These are phyloP conservation scores for Drosophila pectinifera DNA, from an alignment of 1,140 invertebrate genomes.

Conservation along the genomic window DNA sequence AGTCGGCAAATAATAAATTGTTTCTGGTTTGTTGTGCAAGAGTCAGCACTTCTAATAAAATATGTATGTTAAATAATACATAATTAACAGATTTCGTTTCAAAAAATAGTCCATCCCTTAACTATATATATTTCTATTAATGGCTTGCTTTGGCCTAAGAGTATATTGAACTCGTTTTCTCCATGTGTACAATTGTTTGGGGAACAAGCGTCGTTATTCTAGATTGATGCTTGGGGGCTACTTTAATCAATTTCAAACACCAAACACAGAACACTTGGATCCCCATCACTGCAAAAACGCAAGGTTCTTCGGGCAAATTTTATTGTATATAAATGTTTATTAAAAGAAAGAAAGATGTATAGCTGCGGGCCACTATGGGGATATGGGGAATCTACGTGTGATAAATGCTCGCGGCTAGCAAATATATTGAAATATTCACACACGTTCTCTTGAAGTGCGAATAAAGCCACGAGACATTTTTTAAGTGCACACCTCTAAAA, in stretches of 20 bases:
- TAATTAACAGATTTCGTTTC: no score
- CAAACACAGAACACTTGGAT: conserved; percentile 60
- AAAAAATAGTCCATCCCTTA: no score
- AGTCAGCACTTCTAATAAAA: no score
- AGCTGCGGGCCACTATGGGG: not conserved
- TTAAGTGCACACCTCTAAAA: conserved; percentile 35
- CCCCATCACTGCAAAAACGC: conserved; percentile 61
- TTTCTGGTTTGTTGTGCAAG: no score
- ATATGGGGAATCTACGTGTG: conserved; percentile 12
- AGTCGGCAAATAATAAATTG: not conserved
- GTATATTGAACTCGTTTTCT: no score
- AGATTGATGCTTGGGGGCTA: conserved; percentile 50
- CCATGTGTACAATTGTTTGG: conserved; percentile 59
- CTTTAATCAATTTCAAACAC: conserved; percentile 80
- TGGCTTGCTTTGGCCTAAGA: no score
- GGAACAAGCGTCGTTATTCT: conserved; percentile 52
- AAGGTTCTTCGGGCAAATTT: conserved; percentile 68
- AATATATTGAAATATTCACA: conserved; percentile 48
- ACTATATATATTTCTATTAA: no score
- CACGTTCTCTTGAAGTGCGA: conserved; percentile 13
- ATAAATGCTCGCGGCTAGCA: conserved; percentile 42
- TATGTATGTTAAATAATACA: no score
- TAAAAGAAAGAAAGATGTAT: conserved; percentile 24
- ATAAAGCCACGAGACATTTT: conserved; percentile 16
- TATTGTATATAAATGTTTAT: conserved; percentile 60